Percentiles rank a stretch among this genome's conserved stretches.
Evolutionary conservation across 2,113 vertebrate species (phyloP).

Genomic region (Campylorhamphus procurvoides): DNA sequence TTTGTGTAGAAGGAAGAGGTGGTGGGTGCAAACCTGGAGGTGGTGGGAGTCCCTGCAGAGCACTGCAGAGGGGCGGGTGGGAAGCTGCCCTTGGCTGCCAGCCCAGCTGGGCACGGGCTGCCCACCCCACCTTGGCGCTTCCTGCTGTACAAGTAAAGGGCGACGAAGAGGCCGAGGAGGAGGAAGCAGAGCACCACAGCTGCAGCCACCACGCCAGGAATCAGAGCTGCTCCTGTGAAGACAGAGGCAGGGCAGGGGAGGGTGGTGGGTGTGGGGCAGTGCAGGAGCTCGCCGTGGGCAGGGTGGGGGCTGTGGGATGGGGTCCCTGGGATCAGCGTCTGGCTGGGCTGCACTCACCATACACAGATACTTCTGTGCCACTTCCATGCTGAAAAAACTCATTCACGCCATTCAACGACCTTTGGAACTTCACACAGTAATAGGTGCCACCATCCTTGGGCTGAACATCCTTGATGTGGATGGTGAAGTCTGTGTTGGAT

Average conservation of each 20-base stretch:
- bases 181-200: neutral
- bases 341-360: neutral
- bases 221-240: neutral
- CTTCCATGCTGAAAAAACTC: fast-evolving
- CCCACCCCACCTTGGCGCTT: neutral
- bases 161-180: neutral
- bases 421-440: neutral
- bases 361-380: neutral
- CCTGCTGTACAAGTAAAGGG: neutral
- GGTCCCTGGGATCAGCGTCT: fast-evolving
- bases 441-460: neutral
- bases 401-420: fast-evolving
- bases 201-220: neutral
- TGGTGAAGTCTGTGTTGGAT: neutral
- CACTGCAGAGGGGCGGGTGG: fast-evolving
- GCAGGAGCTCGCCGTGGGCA: fast-evolving
- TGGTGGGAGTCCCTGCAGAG: neutral
- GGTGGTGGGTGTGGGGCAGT: neutral
- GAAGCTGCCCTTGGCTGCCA: fast-evolving
- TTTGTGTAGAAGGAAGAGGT: neutral
- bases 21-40: constrained; percentile 18
- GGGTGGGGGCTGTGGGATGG: neutral
- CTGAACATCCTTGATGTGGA: neutral
- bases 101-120: fast-evolving
- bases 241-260: neutral